Evolutionary conservation across 2,113 vertebrate species (phyloP), one percentile per base, ranked within the genome.

Genomic region (Columba janthina): DNA sequence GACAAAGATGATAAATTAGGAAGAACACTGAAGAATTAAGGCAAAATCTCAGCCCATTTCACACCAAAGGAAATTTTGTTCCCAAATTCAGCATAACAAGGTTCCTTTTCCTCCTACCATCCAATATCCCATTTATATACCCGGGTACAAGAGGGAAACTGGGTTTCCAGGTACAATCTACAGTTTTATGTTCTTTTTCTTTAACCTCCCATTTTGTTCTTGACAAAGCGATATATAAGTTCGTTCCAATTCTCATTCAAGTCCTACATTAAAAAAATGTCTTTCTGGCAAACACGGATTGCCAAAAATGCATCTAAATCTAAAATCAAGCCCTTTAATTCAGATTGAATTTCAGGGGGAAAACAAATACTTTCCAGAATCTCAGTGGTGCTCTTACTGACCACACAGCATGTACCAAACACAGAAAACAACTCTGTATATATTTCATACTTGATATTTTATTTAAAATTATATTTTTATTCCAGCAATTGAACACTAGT

Each of bases 101-200:
- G 31, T 28, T 84, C 36, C 78, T 34, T 11, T 6, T 16, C 21
- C 15, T 34, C 65, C 71, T 14, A 0, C 3, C 20, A 16, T 24
- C 38, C 5, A 0, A 4, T 0, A 54, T 9, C 22, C 42, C 4
- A 15, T 1, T 0, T 10, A 4, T 1, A 6, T 5, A 2, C 8
- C 50, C 48, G 3, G 4, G 34, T 11, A 12, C 18, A 3, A 28
- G 25, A 32, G 16, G 17, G 50, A 25, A 32, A 2, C 26, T 5
- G 5, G 11, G n/a, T 42, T 22, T 36, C 26, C 64, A n/a, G 31
- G 26, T 2, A 7, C 70, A 48, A 13, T 1, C 7, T 53, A 6
- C 8, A 50, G 20, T 31, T n/a, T 16, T 19, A 48, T 5, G 0
- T 29, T 50, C 15, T 29, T 34, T 73, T 50, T 65, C 67, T 57